These are phyloP conservation scores for Semicossyphus pulcher DNA, from an alignment of 2,113 vertebrate genomes.

Conservation along the genomic window DNA sequence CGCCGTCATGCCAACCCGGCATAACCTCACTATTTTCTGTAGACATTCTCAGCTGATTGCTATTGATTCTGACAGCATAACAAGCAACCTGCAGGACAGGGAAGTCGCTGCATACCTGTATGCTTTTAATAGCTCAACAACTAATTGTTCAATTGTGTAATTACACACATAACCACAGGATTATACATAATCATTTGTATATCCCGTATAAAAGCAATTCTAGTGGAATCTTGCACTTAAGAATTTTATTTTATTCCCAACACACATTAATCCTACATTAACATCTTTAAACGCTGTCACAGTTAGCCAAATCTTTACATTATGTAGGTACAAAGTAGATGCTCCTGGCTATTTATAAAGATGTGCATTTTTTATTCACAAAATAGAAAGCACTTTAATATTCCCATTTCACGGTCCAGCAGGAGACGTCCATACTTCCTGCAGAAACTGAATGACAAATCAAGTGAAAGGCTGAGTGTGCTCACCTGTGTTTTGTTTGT, in stretches of 20 bases:
- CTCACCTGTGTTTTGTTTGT: background rate
- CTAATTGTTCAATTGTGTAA: slow-evolving; percentile 13
- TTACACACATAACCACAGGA: background rate
- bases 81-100: slow-evolving; percentile 23
- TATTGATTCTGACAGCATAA: slow-evolving; percentile 21
- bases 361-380: background rate
- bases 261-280: too few relatives aligned
- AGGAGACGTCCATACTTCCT: background rate
- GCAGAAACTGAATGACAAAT: background rate
- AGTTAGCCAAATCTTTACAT: background rate
- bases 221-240: background rate
- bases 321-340: background rate
- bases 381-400: slow-evolving; percentile 2
- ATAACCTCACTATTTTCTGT: slow-evolving; percentile 39
- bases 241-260: background rate
- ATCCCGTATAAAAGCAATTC: background rate
- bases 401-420: background rate
- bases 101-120: background rate
- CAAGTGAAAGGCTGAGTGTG: background rate
- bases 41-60: slow-evolving; percentile 15
- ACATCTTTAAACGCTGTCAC: too few relatives aligned
- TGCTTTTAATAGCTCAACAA: background rate
- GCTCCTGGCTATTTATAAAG: too few relatives aligned
- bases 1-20: slow-evolving; percentile 18
- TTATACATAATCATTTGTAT: too few relatives aligned